Evolutionary conservation across 2,797 vertebrate genomes (phyloP), one percentile per base, ranked within the genome.

Genomic region (Poeciliopsis turneri): DNA sequence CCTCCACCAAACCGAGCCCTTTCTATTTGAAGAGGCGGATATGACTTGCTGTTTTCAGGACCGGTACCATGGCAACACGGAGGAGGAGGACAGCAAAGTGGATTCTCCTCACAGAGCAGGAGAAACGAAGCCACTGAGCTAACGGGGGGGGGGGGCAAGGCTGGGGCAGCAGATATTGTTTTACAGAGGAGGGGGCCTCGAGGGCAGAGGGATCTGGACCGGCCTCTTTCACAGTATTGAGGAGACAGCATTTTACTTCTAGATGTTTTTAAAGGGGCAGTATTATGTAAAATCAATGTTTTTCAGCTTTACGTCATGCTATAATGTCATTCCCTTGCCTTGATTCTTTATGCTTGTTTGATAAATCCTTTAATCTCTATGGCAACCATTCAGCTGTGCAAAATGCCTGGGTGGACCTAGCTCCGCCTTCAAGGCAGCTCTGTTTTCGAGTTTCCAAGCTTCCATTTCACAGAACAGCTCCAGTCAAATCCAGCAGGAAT

Each of bases 51-150:
- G 84, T 90, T 94, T 93, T 90, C 87, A 93, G 92, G 92, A 92
- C 86, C 78, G 87, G 93, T 92, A 84, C 94, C 94, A 94, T 93
- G 94, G 94, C 92, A 95, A 95, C 93, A 91, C 83, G 79, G 91
- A 94, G 93, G 49, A 51, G 49, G 88, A 94, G 91, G 90, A 91
- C 80, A 73, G 92, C 82, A 76, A 92, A 90, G 84, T 87, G 82
- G 89, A 89, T 90, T 91, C 89, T 80, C 88, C 91, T 92, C 87
- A 77, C 76, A 53, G 84, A 73, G 78, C 66, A 57, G 85, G 82
- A 86, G 86, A 88, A 88, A 89, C 55, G 82, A 90, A 87, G 90
- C 90, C 81, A 79, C 30, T 0, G 80, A 79, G 84, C 81, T 72
- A 61, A 77, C 76, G 46, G 46, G 43, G 2, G 0, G 46, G 16